Conservation (phyloP, 2,113 vertebrate species). For the Pachycephala philippinensis region DNA sequence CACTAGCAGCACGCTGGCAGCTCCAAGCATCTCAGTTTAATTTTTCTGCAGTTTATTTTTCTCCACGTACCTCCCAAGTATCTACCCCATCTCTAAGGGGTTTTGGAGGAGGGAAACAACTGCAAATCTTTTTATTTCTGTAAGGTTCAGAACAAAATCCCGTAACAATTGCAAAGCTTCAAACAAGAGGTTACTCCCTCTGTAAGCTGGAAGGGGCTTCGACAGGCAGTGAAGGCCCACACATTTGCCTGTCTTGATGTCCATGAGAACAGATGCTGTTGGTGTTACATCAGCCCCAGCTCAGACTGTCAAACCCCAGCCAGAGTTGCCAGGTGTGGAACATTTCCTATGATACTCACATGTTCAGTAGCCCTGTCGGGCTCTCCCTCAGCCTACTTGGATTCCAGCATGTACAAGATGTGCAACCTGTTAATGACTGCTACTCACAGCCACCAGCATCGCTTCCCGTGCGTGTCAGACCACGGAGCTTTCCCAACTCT, state of each 20-base stretch:
- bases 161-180: background rate
- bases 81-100: background rate
- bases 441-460: background rate
- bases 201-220: background rate
- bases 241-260: background rate
- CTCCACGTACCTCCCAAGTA: rapidly evolving
- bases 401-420: background rate
- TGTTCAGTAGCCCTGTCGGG: background rate
- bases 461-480: rapidly evolving
- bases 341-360: background rate
- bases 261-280: background rate
- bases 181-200: background rate
- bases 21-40: background rate
- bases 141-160: background rate
- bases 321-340: background rate
- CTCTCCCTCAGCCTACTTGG: background rate
- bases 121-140: background rate
- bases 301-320: background rate
- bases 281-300: background rate
- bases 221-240: background rate
- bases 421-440: background rate
- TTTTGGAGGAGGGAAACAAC: background rate
- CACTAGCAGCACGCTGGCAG: background rate
- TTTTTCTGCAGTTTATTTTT: background rate
- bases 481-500: background rate